A percentile compares a stretch with the other conserved stretches of the same genome.
phyloP scores from a whole-genome alignment of 2,888 invertebrate species.

The Epiperipatus broadwayi region DNA sequence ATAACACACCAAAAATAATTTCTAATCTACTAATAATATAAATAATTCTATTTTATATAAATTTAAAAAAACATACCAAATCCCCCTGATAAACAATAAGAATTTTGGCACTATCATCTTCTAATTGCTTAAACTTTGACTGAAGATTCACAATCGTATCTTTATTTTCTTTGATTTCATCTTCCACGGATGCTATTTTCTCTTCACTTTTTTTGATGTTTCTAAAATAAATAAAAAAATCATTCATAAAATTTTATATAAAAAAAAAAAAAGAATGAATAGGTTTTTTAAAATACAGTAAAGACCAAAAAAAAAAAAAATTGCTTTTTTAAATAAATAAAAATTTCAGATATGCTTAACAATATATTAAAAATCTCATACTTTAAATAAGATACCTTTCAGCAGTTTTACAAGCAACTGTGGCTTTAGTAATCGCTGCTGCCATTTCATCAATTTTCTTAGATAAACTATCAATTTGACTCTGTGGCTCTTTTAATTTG shows the following conservation, averaged over 20 bases:
- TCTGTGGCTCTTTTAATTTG: slow-evolving; percentile 38
- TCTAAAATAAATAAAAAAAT: slow-evolving; percentile 25
- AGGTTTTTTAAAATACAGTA: too few species aligned
- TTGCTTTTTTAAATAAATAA: slow-evolving; percentile 29
- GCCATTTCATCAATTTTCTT: slow-evolving; percentile 50
- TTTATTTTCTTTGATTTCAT: slow-evolving; percentile 48
- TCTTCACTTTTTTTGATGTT: slow-evolving; percentile 55
- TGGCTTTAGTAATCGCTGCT: slow-evolving; percentile 32
- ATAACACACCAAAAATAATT: too few species aligned
- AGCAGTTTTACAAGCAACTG: slow-evolving; percentile 33
- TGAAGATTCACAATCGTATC: too few species aligned
- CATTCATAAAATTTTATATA: too few species aligned
- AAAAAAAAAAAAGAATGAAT: too few species aligned
- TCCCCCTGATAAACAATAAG: too few species aligned
- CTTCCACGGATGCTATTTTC: slow-evolving; percentile 50
- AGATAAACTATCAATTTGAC: slow-evolving; percentile 43
- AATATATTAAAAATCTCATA: not conserved
- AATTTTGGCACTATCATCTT: too few species aligned
- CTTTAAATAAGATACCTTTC: slow-evolving; percentile 35
- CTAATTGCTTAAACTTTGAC: too few species aligned
- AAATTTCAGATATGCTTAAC: not conserved
- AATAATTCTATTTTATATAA: too few species aligned
- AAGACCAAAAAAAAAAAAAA: too few species aligned
- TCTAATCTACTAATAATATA: too few species aligned
- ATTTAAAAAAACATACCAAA: too few species aligned